A percentile compares a stretch with the other conserved stretches of the same genome.
Conservation (phyloP, 2,113 vertebrate species). For the Arothron firmamentum region DNA sequence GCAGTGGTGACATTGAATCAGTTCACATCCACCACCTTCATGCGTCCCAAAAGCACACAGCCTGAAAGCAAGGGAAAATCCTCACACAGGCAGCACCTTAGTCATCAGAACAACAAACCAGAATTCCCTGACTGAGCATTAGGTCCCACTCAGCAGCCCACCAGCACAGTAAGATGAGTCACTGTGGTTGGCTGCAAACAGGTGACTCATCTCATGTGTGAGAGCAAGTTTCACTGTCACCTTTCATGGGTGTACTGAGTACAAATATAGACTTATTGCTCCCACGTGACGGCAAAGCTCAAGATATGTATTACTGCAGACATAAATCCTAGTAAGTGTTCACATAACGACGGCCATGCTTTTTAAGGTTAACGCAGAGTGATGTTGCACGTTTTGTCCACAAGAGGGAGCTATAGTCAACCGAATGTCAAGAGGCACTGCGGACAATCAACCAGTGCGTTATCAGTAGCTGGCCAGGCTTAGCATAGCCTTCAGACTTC, state of each 20-base stretch:
- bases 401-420: constrained; percentile 56
- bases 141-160: constrained; percentile 29
- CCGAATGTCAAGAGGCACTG: constrained; percentile 6
- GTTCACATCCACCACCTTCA: constrained; percentile 1
- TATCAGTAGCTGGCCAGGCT: background rate
- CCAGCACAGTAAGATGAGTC: constrained; percentile 38
- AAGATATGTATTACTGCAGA: background rate
- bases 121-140: constrained; percentile 8
- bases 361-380: constrained; percentile 32
- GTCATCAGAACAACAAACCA: constrained; percentile 4
- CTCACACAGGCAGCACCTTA: constrained; percentile 6
- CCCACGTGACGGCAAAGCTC: background rate
- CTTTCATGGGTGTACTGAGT: background rate
- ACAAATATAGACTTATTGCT: background rate
- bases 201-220: constrained; percentile 40
- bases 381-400: constrained; percentile 49
- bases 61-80: constrained; percentile 33
- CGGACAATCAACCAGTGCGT: constrained; percentile 32
- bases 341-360: background rate
- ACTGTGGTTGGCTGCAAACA: constrained; percentile 23
- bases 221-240: background rate
- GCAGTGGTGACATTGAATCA: background rate
- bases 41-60: background rate
- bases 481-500: no score
- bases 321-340: background rate